These are phyloP conservation scores for Cydia strobilella DNA, from an alignment of 1,140 invertebrate species.

Conservation along the genomic window DNA sequence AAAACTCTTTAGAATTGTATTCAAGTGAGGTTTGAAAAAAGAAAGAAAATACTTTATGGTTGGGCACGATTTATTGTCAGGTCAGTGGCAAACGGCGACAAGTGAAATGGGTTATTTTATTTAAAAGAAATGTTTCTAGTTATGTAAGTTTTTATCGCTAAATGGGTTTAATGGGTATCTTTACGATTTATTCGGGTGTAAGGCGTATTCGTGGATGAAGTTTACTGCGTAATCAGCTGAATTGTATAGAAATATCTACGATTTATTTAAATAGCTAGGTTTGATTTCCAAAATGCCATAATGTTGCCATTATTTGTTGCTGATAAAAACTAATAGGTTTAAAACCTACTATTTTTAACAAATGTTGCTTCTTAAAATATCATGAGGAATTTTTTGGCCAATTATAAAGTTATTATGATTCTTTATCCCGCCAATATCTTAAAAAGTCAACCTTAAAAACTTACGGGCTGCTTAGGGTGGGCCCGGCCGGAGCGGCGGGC, in stretches of 20 bases:
- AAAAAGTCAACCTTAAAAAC: neutral
- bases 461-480: conserved; percentile 3
- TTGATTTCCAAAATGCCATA: too few species aligned
- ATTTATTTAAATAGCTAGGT: too few species aligned
- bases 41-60: conserved; percentile 30
- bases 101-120: conserved; percentile 25
- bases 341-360: too few species aligned
- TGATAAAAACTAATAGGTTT: too few species aligned
- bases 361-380: too few species aligned
- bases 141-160: neutral
- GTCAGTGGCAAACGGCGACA: conserved; percentile 8
- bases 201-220: too few species aligned
- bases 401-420: too few species aligned
- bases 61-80: conserved; percentile 19
- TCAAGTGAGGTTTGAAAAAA: conserved; percentile 30
- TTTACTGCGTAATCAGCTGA: too few species aligned
- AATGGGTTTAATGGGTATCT: neutral
- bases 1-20: conserved; percentile 29
- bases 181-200: too few species aligned
- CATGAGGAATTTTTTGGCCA: too few species aligned
- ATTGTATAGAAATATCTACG: too few species aligned
- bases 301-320: too few species aligned
- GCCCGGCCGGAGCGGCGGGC: conserved; percentile 12
- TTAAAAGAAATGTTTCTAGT: conserved; percentile 21
- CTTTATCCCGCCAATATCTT: neutral